phyloP scores from a whole-genome alignment of 2,888 invertebrate genomes.

The Microdon myrmicae region DNA sequence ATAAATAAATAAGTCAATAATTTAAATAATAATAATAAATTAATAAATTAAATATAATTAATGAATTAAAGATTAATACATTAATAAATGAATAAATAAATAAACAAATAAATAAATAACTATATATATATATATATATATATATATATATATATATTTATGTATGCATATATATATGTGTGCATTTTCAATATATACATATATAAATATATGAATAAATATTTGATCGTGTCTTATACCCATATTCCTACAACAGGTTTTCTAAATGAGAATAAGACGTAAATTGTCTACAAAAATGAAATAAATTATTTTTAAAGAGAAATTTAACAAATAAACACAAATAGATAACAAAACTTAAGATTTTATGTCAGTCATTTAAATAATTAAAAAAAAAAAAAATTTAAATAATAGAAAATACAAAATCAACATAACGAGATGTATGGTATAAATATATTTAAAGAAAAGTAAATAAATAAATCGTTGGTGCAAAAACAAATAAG shows the following conservation, averaged over 20 bases:
- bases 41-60: too few species aligned
- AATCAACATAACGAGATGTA: too few species aligned
- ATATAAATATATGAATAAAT: conserved; percentile 20
- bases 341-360: conserved; percentile 9
- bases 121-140: conserved; percentile 22
- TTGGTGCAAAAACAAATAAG: conserved; percentile 39
- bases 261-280: too few species aligned
- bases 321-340: not conserved
- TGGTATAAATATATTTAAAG: too few species aligned
- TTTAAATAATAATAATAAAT: conserved; percentile 1
- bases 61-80: not conserved
- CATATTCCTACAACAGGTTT: too few species aligned
- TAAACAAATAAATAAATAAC: conserved; percentile 4
- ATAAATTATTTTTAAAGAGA: not conserved
- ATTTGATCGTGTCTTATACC: too few species aligned
- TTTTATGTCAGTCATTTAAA: conserved; percentile 24
- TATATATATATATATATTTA: conserved; percentile 15
- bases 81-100: conserved; percentile 2
- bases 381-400: conserved; percentile 11
- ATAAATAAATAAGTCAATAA: conserved; percentile 14
- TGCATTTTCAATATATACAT: conserved; percentile 21
- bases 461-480: conserved; percentile 14
- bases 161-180: conserved; percentile 20
- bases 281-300: not conserved
- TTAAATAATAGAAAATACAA: conserved; percentile 2